Conservation (phyloP, 2,113 vertebrate genomes). For the Leucoraja erinaceus region DNA sequence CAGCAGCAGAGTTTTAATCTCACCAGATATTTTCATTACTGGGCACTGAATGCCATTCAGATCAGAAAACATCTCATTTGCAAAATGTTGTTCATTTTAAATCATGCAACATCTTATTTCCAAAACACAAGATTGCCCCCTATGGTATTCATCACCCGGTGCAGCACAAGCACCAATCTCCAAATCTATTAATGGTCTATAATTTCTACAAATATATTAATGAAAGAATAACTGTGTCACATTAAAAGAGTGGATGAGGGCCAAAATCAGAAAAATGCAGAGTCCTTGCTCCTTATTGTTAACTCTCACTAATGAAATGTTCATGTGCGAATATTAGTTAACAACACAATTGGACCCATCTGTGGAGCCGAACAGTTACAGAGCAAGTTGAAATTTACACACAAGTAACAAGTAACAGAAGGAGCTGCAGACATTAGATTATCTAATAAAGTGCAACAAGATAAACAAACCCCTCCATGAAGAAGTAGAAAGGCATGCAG, state of each 20-base stretch:
- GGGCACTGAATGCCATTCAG: not conserved
- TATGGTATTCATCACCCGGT: not conserved
- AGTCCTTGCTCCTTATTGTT: not conserved
- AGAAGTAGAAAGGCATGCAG: not conserved
- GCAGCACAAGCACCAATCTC: not conserved
- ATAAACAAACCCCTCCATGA: not conserved
- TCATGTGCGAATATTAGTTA: no score
- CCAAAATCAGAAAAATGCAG: not conserved
- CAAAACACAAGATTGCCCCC: not conserved
- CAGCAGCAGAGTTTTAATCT: not conserved
- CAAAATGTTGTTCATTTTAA: not conserved
- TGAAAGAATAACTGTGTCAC: not conserved
- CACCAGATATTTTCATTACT: not conserved
- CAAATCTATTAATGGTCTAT: not conserved
- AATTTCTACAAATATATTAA: not conserved
- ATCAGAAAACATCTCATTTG: not conserved
- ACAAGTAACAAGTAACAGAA: not conserved
- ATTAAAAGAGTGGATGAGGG: not conserved
- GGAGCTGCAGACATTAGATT: no score
- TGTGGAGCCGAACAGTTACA: not conserved
- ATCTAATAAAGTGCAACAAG: not conserved
- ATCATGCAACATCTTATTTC: not conserved
- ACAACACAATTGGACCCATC: not conserved
- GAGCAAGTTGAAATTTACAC: not conserved
- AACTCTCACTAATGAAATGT: not conserved